Base-by-base conservation (phyloP, 2,113 vertebrate genomes). In the Embiotoca jacksoni region DNA sequence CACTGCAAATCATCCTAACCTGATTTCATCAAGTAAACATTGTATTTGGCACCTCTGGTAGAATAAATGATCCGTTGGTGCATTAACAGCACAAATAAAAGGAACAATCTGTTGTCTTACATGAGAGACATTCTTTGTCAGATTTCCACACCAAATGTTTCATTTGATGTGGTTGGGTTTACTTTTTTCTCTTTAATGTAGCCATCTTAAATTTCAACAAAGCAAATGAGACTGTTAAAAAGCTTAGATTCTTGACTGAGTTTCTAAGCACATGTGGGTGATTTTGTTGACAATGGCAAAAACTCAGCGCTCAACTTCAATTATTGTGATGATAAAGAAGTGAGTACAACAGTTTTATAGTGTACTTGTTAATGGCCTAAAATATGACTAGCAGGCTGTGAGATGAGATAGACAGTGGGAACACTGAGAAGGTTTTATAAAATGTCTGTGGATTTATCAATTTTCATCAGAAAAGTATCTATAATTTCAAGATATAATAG, bases 141-240 rank as follows among this genome's bases (percentile, higher is more conserved):
- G 47, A 47, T 10, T 60, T 57, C 60, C 8, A 75, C 23, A 32
- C 23, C 15, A 62, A 75, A 9, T 33, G 39, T 57, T 76, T 67
- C 16, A n/a, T 68, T 35, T 69, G 37, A 8, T 73, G 71, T 44
- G 58, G 44, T 36, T 31, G 37, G 14, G 10, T 69, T 67, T 55
- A 52, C 55, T 13, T 10, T 55, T 47, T 6, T 53, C 58, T 37
- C 60, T 83, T 79, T 71, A 13, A 41, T 58, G 54, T 72, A 58
- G 50, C 10, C 37, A 11, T 30, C 5, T 58, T 50, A 15, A 37
- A 56, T 75, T 71, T 49, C 31, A 44, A 75, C 11, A 55, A 47
- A 31, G 66, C 66, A 66, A 72, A 80, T 47, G 33, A 23, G 23
- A 23, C 23, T 23, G 23, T 23, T 23, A 23, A 23, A 23, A 23